These are phyloP conservation scores for Labeo catla DNA, from an alignment of 2,113 vertebrate species.

Conservation along the genomic window DNA sequence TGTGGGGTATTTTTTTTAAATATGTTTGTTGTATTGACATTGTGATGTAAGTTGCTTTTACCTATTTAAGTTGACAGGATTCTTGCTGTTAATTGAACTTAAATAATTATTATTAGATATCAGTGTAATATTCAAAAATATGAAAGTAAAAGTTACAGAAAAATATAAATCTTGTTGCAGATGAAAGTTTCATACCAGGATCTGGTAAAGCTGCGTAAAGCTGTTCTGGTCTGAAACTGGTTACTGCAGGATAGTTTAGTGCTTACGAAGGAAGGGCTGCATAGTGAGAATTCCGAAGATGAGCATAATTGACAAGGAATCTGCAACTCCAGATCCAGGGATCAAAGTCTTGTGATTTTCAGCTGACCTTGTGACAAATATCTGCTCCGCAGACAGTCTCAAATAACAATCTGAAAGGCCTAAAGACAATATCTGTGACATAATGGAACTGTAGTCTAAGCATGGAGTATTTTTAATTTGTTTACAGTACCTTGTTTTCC, in stretches of 20 bases:
- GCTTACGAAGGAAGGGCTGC: constrained; percentile 30
- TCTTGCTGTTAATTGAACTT: too few species aligned
- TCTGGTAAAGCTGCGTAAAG: neutral
- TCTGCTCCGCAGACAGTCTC: neutral
- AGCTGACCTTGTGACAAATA: constrained; percentile 61
- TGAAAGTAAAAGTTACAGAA: neutral
- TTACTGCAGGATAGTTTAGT: neutral
- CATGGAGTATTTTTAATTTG: neutral
- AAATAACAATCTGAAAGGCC: neutral
- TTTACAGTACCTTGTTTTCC: neutral
- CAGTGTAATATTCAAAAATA: constrained; percentile 38
- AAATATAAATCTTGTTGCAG: neutral
- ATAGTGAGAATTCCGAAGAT: constrained; percentile 75
- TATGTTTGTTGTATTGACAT: neutral
- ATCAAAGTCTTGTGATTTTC: constrained; percentile 78
- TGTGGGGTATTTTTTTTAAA: neutral
- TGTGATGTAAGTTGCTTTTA: neutral
- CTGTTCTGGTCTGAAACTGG: neutral
- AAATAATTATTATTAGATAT: neutral
- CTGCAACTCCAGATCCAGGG: constrained; percentile 75
- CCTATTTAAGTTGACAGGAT: neutral
- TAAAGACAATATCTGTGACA: neutral
- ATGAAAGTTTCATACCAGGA: neutral
- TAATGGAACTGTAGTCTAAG: neutral
- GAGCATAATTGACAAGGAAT: constrained; percentile 78